Evolutionary conservation across 2,797 vertebrate species (phyloP), one percentile per base, ranked within the genome.

Genomic region (Semotilus atromaculatus): DNA sequence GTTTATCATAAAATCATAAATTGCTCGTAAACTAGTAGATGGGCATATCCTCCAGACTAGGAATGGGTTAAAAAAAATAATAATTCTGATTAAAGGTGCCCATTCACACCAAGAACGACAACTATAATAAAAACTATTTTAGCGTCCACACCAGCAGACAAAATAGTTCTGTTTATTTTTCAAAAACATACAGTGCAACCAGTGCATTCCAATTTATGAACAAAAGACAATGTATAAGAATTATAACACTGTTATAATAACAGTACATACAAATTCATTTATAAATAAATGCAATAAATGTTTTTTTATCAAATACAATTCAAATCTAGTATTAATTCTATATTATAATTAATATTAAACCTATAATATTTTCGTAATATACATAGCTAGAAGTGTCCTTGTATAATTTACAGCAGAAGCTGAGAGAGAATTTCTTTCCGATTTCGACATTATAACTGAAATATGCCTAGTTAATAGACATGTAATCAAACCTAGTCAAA

Each of bases 221-320:
- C 71, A 73, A 51, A 73, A 51, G 26, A 21, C 43, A 31, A 11
- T 73, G 9, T 51, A 21, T 31, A 31, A 73, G 48, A 19, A 72
- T 72, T 72, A 19, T 10, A 18, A 16, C 2, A 16, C 31, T 45
- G 7, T 72, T 72, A 45, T 29, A 3, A 71, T 71, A 45, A 48
- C n/a, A 29, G 13, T 18, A n/a, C 36, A 38, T 68, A 13, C 1
- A 36, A 53, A 53, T 53, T 0, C 0, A 55, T 58, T 13, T 14
- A 60, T 14, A 72, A 8, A 72, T 43, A 71, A 45, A 45, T 71
- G 14, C 14, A 45, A 11, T 71, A 26, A 43, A 7, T 26, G 3
- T 70, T 26, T 43, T 70, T 26, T 43, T 26, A 26, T 9, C 16
- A 43, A 43, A 26, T 71, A 8, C n/a, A 26, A 18, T 26, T 45